Evolutionary conservation across 2,113 vertebrate species (phyloP).

Genomic region (Rhinoderma darwinii): DNA sequence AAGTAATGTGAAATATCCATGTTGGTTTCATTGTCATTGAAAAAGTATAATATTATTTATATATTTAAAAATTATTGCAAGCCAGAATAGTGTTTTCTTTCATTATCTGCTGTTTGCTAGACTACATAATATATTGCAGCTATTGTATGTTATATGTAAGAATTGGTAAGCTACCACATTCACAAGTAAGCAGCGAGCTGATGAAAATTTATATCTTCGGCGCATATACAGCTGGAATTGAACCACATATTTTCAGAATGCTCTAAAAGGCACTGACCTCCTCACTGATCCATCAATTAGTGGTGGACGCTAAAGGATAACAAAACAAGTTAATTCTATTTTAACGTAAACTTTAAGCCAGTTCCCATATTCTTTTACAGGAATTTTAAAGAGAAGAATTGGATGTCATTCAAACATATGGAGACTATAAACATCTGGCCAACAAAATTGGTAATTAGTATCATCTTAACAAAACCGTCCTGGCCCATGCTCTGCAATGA

Average conservation of each 20-base stretch:
- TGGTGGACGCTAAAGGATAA: background rate
- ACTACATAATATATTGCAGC: background rate
- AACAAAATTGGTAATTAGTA: background rate
- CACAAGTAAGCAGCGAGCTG: background rate
- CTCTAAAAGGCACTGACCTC: background rate
- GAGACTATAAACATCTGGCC: conserved; percentile 12
- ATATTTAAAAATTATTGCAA: no score
- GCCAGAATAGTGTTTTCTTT: background rate
- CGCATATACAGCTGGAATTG: background rate
- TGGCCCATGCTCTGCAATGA: background rate
- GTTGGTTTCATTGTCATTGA: no score
- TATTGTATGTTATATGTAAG: background rate
- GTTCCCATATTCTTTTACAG: background rate
- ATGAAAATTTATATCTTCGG: background rate
- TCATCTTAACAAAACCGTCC: background rate
- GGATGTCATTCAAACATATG: conserved; percentile 10
- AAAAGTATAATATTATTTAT: no score
- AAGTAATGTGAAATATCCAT: no score
- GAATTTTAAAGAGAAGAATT: background rate
- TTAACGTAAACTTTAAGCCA: conserved; percentile 4
- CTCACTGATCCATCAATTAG: background rate
- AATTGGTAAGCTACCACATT: background rate
- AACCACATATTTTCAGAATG: background rate
- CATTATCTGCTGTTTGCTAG: background rate
- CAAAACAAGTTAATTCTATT: background rate